Evolutionary conservation across 37 sponge, comb jelly and placozoan species (phyloP).

Genomic region (Mnemiopsis leidyi): DNA sequence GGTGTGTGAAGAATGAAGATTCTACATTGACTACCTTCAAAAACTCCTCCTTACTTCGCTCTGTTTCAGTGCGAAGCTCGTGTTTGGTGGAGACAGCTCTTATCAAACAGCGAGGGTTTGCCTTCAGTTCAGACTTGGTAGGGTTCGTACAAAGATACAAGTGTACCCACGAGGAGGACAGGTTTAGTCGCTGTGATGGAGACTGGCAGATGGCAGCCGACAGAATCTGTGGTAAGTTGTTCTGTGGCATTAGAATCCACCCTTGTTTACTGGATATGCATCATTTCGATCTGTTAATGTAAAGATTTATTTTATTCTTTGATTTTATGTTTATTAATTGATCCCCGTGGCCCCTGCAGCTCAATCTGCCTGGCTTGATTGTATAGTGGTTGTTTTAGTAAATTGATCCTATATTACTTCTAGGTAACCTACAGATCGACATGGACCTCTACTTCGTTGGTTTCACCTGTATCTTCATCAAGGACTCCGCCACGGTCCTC

Average conservation of each 20-base stretch:
- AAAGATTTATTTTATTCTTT: too few relatives aligned
- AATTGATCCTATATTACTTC: too few relatives aligned
- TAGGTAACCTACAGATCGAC: conserved; percentile 51
- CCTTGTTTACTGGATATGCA: too few relatives aligned
- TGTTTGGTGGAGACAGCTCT: conserved; percentile 41
- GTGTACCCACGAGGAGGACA: conserved; percentile 41
- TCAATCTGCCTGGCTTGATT: too few relatives aligned
- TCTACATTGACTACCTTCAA: too few relatives aligned
- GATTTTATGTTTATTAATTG: too few relatives aligned
- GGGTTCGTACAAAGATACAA: conserved; percentile 27
- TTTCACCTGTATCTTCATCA: conserved; percentile 40
- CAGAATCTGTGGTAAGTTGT: conserved; percentile 30
- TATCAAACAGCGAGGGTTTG: conserved; percentile 21
- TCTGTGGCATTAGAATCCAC: too few relatives aligned
- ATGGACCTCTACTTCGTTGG: conserved; percentile 20
- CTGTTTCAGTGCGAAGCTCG: background rate
- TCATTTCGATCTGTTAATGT: too few relatives aligned
- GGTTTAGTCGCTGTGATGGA: conserved; percentile 35
- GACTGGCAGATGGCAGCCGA: conserved; percentile 51
- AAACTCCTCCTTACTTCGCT: too few relatives aligned
- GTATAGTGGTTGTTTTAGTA: too few relatives aligned
- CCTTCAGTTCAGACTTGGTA: conserved; percentile 24
- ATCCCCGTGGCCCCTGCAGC: too few relatives aligned
- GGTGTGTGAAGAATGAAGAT: too few relatives aligned
- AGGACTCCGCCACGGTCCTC: conserved; percentile 51